phyloP scores from a whole-genome alignment of 1,140 invertebrate species.

The Reticulitermes speratus region DNA sequence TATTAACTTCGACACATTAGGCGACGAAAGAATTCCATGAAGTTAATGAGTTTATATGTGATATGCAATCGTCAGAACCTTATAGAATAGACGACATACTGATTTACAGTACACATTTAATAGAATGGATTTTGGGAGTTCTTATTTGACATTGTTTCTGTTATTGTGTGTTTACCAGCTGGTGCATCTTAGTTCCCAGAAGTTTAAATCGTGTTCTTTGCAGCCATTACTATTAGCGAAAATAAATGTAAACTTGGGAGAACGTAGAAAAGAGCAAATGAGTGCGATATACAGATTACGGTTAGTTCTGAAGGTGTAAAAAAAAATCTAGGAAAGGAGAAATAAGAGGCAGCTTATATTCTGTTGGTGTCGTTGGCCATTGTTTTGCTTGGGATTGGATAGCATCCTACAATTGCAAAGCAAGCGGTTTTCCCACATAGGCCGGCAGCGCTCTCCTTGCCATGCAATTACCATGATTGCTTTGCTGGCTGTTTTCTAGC shows the following conservation, averaged over 20 bases:
- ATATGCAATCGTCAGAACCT: too few species aligned
- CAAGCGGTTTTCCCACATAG: slow-evolving; percentile 12
- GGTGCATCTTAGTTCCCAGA: neutral
- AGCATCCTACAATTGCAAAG: neutral
- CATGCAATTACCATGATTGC: slow-evolving; percentile 27
- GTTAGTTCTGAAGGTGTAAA: neutral
- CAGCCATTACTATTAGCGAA: neutral
- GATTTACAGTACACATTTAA: too few species aligned
- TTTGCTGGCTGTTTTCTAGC: slow-evolving; percentile 26
- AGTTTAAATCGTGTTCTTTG: neutral
- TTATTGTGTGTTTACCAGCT: neutral
- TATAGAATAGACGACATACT: too few species aligned
- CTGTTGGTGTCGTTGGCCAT: neutral
- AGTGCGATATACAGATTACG: neutral
- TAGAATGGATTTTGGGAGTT: too few species aligned
- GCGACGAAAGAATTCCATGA: too few species aligned
- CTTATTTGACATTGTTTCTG: too few species aligned
- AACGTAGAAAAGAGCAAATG: neutral
- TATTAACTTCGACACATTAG: too few species aligned
- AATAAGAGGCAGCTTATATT: neutral
- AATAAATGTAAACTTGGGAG: neutral
- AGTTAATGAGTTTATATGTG: too few species aligned
- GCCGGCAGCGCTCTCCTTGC: neutral
- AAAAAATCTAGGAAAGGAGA: neutral
- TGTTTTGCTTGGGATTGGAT: neutral